phyloP scores from a whole-genome alignment of 2,113 vertebrate genomes.

The Podiceps cristatus region DNA sequence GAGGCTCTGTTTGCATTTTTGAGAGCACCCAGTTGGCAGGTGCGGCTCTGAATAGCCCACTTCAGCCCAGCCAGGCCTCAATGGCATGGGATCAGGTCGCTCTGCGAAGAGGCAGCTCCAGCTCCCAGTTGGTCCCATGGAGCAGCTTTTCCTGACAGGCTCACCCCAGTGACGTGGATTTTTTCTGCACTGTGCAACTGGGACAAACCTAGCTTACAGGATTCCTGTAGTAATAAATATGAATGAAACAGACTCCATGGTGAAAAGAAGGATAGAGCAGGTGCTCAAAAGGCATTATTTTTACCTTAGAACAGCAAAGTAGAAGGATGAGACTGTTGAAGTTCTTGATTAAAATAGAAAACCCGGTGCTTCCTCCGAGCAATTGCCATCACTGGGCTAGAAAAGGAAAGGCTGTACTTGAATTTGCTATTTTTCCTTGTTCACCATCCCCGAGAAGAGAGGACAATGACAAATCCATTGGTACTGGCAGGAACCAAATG shows the following conservation, averaged over 20 bases:
- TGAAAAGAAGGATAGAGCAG: neutral
- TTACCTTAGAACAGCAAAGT: neutral
- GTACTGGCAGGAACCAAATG: neutral
- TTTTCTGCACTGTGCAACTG: neutral
- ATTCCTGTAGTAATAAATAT: neutral
- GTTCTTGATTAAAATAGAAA: neutral
- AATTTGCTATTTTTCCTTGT: neutral
- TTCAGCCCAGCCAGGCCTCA: neutral
- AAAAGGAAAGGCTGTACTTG: neutral
- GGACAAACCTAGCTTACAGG: neutral
- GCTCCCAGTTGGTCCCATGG: neutral
- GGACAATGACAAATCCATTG: neutral
- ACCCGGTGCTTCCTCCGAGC: fast-evolving
- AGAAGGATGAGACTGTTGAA: neutral
- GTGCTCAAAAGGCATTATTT: neutral
- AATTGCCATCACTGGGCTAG: neutral
- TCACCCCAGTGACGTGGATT: neutral
- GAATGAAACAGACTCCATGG: neutral
- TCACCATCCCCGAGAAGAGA: neutral
- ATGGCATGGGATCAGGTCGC: neutral
- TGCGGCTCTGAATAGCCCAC: neutral
- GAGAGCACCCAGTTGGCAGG: neutral
- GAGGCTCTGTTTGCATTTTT: neutral
- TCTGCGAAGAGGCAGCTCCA: neutral
- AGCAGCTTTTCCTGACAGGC: neutral